These are phyloP conservation scores for Epirrhoe alternata DNA, from an alignment of 2,888 invertebrate genomes.

Conservation along the genomic window DNA sequence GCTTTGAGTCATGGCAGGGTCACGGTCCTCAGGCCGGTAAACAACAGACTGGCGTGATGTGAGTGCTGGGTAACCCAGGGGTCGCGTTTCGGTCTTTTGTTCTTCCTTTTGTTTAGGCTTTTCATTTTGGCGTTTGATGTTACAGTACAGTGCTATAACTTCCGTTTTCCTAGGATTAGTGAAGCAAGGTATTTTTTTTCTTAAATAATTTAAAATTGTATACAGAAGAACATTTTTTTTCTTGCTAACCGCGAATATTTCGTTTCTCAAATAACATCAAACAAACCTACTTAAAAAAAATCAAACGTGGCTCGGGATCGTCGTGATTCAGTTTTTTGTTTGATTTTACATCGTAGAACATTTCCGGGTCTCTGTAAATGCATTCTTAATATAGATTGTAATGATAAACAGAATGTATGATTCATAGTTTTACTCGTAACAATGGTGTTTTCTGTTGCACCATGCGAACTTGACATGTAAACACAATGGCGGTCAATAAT, in stretches of 20 bases:
- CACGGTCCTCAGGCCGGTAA: conserved; percentile 51
- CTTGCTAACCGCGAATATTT: no score
- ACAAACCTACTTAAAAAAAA: no score
- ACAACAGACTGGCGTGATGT: conserved; percentile 40
- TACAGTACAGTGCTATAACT: neutral
- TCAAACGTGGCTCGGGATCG: no score
- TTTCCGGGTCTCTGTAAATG: neutral
- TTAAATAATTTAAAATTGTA: no score
- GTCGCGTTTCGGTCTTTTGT: conserved; percentile 46
- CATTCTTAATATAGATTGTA: neutral
- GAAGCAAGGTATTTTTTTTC: no score
- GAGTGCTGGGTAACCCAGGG: conserved; percentile 59
- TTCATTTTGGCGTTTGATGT: neutral
- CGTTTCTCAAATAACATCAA: no score
- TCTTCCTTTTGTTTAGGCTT: conserved; percentile 36
- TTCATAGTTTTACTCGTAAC: neutral
- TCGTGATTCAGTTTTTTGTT: neutral
- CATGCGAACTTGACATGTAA: conserved; percentile 14
- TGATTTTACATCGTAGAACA: neutral
- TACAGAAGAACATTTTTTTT: no score
- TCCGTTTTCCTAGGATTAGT: no score
- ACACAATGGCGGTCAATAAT: conserved; percentile 13
- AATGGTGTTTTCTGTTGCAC: neutral
- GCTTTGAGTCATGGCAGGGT: conserved; percentile 60
- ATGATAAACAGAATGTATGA: neutral